A percentile compares a stretch with the other conserved stretches of the same genome.
Conservation (phyloP, 2,113 vertebrate species). For the Nansenia antarctica region DNA sequence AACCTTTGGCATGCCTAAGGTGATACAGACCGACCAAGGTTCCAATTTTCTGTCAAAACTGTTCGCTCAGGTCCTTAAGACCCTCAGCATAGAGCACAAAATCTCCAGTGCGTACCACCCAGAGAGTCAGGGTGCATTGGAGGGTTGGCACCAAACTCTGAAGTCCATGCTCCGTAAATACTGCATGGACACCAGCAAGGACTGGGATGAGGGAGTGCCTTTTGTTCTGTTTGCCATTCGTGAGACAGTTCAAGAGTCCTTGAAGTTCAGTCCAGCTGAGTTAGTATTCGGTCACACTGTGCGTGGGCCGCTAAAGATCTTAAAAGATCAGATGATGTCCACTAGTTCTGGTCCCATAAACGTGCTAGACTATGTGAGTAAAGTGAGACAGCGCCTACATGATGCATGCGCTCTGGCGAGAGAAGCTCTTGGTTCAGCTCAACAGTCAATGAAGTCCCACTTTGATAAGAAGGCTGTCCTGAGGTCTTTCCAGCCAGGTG, state of each 20-base stretch:
- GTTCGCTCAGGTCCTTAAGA: background rate
- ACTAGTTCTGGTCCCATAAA: background rate
- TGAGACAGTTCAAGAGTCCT: slow-evolving; percentile 2
- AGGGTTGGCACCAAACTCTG: slow-evolving; percentile 4
- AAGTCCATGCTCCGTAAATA: slow-evolving; percentile 1
- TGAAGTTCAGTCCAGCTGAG: slow-evolving; percentile 12
- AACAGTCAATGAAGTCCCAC: background rate
- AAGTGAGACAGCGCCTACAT: background rate
- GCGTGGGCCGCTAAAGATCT: slow-evolving; percentile 5
- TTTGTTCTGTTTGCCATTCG: too few species aligned
- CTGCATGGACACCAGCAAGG: too few species aligned
- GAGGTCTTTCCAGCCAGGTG: background rate
- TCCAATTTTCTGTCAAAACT: slow-evolving; percentile 15
- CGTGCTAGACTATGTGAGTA: slow-evolving; percentile 14
- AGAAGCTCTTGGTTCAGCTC: background rate
- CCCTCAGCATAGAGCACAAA: background rate
- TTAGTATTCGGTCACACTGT: slow-evolving; percentile 27
- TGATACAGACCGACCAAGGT: slow-evolving; percentile 12
- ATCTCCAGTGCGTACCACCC: slow-evolving; percentile 5
- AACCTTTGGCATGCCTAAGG: slow-evolving; percentile 4
- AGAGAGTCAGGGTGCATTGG: slow-evolving; percentile 7
- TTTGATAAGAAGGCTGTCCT: slow-evolving; percentile 4
- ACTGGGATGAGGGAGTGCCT: slow-evolving; percentile 24
- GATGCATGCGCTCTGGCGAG: slow-evolving; percentile 8
- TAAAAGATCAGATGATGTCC: background rate